Percentiles rank a stretch among this genome's conserved stretches.
Conservation (phyloP, 1,140 invertebrate genomes). For the Drosophila seguyi region DNA sequence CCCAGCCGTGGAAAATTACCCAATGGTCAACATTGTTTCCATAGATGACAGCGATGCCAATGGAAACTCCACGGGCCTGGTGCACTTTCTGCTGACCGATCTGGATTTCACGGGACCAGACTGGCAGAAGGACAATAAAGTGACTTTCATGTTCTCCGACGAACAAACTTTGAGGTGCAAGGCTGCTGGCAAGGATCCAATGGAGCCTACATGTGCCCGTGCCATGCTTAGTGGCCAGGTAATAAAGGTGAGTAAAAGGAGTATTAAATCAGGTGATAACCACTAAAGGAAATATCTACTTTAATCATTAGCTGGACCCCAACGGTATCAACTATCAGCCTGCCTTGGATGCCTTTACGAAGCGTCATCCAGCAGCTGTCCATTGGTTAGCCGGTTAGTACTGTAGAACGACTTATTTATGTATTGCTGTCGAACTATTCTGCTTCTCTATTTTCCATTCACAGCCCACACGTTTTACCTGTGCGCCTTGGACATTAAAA, state of each 20-base stretch:
- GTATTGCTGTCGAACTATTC: neutral
- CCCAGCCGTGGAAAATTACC: constrained; percentile 88
- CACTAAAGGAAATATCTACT: no score
- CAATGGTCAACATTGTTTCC: constrained; percentile 91
- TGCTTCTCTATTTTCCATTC: neutral
- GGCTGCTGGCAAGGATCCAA: constrained; percentile 89
- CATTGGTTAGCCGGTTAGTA: constrained; percentile 87
- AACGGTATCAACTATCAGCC: constrained; percentile 87
- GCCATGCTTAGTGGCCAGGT: constrained; percentile 90
- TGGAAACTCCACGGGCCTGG: constrained; percentile 89
- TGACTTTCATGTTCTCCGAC: constrained; percentile 89
- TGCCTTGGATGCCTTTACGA: constrained; percentile 88
- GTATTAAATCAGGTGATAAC: no score
- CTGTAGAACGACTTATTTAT: neutral
- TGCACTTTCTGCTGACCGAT: constrained; percentile 92
- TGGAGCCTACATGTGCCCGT: constrained; percentile 92
- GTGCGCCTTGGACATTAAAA: constrained; percentile 89
- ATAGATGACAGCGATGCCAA: constrained; percentile 89
- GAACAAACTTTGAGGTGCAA: constrained; percentile 90
- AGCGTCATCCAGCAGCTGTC: constrained; percentile 89
- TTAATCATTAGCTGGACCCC: constrained; percentile 86
- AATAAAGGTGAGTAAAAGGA: constrained; percentile 86
- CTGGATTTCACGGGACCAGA: constrained; percentile 91
- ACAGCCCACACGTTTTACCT: constrained; percentile 91
- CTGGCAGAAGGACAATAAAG: constrained; percentile 87